Evolutionary conservation across 1,140 invertebrate genomes (phyloP).

Genomic region (Hylyphantes graminicola): DNA sequence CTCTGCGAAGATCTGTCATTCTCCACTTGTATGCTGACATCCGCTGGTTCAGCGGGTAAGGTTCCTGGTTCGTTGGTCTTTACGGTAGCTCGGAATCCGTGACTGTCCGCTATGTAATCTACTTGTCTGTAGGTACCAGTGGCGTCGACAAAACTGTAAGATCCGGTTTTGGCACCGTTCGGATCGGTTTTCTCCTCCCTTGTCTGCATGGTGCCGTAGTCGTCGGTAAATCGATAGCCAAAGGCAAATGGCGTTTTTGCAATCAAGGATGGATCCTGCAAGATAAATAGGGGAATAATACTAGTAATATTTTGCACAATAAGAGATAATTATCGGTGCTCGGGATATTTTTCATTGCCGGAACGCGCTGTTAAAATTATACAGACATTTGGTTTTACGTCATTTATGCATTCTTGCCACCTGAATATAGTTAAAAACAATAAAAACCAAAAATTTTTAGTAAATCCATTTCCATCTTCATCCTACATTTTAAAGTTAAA

Average conservation of each 20-base stretch:
- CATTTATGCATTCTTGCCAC: not conserved
- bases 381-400: too few relatives aligned
- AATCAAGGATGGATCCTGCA: conserved; percentile 12
- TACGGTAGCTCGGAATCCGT: conserved; percentile 58
- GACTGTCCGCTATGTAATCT: conserved; percentile 57
- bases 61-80: conserved; percentile 60
- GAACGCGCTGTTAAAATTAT: not conserved
- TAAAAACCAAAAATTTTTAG: not conserved
- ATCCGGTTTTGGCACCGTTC: conserved; percentile 57
- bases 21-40: conserved; percentile 1
- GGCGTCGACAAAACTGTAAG: conserved; percentile 58
- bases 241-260: conserved; percentile 44
- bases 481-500: too few relatives aligned
- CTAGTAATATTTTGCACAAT: not conserved
- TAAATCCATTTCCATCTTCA: too few relatives aligned
- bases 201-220: conserved; percentile 53
- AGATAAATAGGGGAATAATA: not conserved
- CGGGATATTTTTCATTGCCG: not conserved
- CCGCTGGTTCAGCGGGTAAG: conserved; percentile 23
- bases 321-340: not conserved
- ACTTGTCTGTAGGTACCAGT: conserved; percentile 50
- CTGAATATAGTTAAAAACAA: not conserved
- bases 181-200: conserved; percentile 57
- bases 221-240: conserved; percentile 57
- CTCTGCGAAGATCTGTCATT: not conserved